Base-by-base conservation (phyloP, 2,888 invertebrate species). In the Cryptocephalus moraei region DNA sequence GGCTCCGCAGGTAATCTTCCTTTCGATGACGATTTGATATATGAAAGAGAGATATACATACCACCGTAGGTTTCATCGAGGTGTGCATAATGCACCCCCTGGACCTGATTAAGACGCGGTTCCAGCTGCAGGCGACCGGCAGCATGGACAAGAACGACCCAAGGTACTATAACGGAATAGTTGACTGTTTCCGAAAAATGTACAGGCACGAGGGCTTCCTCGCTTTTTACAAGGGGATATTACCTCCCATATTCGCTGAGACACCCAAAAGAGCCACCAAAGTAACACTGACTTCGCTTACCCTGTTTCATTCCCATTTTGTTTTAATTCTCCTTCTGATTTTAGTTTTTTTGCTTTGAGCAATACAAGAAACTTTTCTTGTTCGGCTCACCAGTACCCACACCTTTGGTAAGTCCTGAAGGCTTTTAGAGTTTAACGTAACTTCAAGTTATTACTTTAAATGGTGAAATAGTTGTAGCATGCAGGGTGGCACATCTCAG, bases 81-180 rank as follows among this genome's bases (percentile, higher is more conserved):
- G 91, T 94, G 51, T 91, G 90, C 67, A 84, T 94, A 44, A 95
- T 95, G 94, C 94, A 95, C 72, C 95, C 95, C 0, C 73, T 95
- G 66, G 95, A 95, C 71, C 76, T 95, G 49, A 82, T 95, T 2
- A 95, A 95, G 73, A 95, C 95, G 1, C 78, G 95, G 57, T 78
- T 90, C 57, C 91, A 91, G 71, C 72, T 91, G 43, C 88, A 89
- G 69, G 72, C 73, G 10, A 71, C 70, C 46, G 71, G 70, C 54
- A 59, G 53, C 22, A 53, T 66, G 52, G 60, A 63, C 44, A 56
- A 61, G 39, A 70, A 70, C 53, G 74, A 75, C 52, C 70, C 71
- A 50, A 69, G 67, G 52, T 76, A 80, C 62, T 91, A 90, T 67
- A 77, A 73, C 57, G 92, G 92, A 9, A 80, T 95, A 47, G 74